These are phyloP conservation scores for Cololabis saira DNA, from an alignment of 2,113 vertebrate genomes.

Conservation along the genomic window DNA sequence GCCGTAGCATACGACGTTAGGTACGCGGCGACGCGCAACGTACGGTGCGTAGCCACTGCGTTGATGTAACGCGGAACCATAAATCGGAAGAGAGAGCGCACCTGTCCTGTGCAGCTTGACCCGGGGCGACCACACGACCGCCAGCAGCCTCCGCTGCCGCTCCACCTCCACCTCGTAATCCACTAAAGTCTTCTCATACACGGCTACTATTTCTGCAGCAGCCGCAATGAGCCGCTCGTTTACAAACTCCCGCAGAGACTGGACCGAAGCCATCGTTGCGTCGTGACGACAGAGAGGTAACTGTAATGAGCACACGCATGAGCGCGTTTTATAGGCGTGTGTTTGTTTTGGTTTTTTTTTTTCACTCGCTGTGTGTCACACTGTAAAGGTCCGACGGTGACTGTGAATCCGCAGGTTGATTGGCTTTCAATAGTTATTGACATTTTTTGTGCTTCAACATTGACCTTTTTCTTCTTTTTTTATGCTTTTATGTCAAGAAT, in stretches of 20 bases:
- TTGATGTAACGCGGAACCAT: too few relatives aligned
- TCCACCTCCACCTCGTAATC: constrained; percentile 45
- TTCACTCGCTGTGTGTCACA: constrained; percentile 12
- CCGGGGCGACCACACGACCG: constrained; percentile 26
- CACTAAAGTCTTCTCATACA: constrained; percentile 25
- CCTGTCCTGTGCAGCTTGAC: constrained; percentile 27
- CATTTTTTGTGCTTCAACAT: too few relatives aligned
- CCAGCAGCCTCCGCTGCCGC: constrained; percentile 41
- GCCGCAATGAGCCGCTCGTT: constrained; percentile 35
- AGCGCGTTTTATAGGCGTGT: too few relatives aligned
- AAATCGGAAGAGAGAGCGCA: too few relatives aligned
- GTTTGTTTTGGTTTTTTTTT: background rate
- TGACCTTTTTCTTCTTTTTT: too few relatives aligned
- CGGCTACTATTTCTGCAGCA: constrained; percentile 40
- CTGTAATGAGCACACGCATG: background rate
- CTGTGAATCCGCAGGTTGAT: background rate
- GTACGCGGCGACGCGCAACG: too few relatives aligned
- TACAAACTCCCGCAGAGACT: constrained; percentile 26
- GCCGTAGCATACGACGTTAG: too few relatives aligned
- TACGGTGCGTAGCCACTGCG: too few relatives aligned
- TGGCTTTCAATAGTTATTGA: background rate
- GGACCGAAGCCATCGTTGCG: constrained; percentile 17
- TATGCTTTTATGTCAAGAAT: too few relatives aligned
- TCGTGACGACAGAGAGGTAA: background rate
- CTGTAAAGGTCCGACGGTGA: constrained; percentile 6